These are phyloP conservation scores for human (Homo sapiens) DNA, from an alignment of 2,113 vertebrate species.

Conservation along the genomic window DNA sequence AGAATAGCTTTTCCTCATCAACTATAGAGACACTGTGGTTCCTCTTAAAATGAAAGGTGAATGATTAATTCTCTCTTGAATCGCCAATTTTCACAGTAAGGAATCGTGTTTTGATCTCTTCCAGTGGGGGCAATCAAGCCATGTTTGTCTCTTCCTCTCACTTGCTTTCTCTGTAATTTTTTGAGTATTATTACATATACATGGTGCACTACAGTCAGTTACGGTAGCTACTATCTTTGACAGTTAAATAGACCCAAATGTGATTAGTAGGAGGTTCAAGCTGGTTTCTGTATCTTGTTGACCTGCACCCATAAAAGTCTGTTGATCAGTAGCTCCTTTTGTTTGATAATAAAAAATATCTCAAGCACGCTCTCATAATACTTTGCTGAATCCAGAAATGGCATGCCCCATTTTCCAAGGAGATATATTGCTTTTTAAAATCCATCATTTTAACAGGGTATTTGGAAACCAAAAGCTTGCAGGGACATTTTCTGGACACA, in stretches of 20 bases:
- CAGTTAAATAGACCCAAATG: not conserved
- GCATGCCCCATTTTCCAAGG: not conserved
- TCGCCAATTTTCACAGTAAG: not conserved
- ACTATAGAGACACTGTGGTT: not conserved
- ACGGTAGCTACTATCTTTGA: not conserved
- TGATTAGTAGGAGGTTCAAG: not conserved
- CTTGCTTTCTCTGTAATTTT: no score
- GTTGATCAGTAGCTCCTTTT: not conserved
- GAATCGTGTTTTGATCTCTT: not conserved
- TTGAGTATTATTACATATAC: fast-evolving
- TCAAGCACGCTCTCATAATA: not conserved
- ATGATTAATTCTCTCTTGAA: not conserved
- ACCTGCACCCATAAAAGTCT: no score
- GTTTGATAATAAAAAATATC: not conserved
- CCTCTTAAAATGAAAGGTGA: not conserved
- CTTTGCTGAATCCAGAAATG: not conserved
- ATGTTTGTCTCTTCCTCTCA: not conserved
- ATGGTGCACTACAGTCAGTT: fast-evolving
- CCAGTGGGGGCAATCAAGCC: not conserved
- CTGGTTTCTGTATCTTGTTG: not conserved
- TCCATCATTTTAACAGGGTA: not conserved
- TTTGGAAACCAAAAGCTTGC: not conserved
- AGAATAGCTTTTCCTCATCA: not conserved
- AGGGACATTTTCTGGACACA: not conserved
- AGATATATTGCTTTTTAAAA: not conserved